Conservation (phyloP, 2,797 vertebrate species). For the Xiphorhynchus erythropygius region DNA sequence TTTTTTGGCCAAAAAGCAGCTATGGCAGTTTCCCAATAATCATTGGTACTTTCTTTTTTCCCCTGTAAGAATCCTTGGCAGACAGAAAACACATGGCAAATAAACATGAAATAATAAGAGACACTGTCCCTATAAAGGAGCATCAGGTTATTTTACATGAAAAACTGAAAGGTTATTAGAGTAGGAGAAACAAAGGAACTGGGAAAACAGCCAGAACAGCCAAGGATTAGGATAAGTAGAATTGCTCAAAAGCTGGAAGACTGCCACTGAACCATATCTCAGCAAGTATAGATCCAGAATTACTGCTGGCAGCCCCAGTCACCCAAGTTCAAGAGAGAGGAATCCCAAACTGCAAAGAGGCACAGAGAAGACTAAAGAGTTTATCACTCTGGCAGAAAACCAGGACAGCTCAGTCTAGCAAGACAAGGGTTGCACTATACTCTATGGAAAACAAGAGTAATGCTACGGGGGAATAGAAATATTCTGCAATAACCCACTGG, state of each 20-base stretch:
- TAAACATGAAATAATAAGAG: background rate
- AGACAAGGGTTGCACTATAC: background rate
- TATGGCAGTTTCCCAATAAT: background rate
- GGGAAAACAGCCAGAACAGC: background rate
- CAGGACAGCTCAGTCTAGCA: background rate
- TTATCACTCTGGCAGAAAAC: background rate
- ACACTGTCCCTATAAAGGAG: background rate
- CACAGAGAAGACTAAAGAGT: background rate
- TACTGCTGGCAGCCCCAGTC: background rate
- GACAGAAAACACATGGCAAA: background rate
- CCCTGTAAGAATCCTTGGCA: background rate
- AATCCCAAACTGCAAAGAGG: background rate
- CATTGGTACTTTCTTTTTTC: background rate
- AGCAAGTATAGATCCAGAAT: background rate
- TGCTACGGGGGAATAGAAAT: background rate
- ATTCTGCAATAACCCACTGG: background rate
- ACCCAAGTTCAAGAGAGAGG: background rate
- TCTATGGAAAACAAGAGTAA: background rate
- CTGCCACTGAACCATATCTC: background rate
- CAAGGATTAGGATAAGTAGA: background rate
- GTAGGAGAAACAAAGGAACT: background rate
- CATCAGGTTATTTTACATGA: background rate
- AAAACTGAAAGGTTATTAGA: background rate
- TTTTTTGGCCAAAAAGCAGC: background rate
- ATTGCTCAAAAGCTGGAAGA: background rate